Conservation (phyloP, 2,888 invertebrate genomes). For the Pegoplata infirma region DNA sequence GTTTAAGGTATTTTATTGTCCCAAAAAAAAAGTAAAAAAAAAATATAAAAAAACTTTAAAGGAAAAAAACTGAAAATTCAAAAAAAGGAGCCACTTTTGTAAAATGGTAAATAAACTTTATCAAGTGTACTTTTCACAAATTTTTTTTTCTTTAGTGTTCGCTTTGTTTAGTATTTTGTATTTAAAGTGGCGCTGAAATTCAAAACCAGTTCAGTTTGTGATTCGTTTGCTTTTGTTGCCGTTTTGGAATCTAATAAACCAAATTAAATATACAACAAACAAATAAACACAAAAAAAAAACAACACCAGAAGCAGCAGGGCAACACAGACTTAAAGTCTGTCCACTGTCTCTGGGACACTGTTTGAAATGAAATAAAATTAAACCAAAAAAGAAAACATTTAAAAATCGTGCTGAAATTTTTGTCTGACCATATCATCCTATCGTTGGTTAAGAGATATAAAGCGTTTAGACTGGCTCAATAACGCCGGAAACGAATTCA, state of each 20-base stretch:
- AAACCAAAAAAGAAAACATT: conserved; percentile 6
- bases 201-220: conserved; percentile 48
- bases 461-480: not conserved
- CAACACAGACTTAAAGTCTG: conserved; percentile 33
- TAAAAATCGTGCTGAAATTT: conserved; percentile 50
- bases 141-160: not conserved
- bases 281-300: too few species aligned
- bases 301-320: conserved; percentile 33
- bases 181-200: conserved; percentile 60
- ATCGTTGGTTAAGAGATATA: not conserved
- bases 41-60: too few species aligned
- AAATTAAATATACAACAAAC: conserved; percentile 38
- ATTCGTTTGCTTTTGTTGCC: conserved; percentile 14
- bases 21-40: conserved; percentile 9
- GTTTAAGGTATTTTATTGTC: conserved; percentile 45
- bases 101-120: conserved; percentile 48
- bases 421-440: conserved; percentile 49
- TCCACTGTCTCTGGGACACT: conserved; percentile 4
- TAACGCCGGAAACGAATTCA: too few species aligned
- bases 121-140: conserved; percentile 32
- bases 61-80: too few species aligned
- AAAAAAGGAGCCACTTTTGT: conserved; percentile 48
- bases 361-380: not conserved
- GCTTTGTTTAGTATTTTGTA: too few species aligned
- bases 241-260: conserved; percentile 49